Conservation (phyloP, 2,888 invertebrate genomes). For the Scaptomyza polygonia region DNA sequence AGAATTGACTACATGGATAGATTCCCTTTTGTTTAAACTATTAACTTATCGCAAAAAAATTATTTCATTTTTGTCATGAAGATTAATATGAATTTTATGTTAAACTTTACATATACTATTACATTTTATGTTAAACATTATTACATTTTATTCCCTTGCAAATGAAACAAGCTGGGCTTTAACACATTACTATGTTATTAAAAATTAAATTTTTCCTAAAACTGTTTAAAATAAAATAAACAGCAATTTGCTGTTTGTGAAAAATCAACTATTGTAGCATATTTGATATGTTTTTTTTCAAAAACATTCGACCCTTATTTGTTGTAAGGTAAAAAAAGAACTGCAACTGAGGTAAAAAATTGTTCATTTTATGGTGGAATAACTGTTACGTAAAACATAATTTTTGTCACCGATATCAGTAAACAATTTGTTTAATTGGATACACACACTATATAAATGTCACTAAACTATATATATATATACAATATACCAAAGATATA, state of each 20-base stretch:
- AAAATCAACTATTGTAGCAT: not conserved
- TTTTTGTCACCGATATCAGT: too few species aligned
- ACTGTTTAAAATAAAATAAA: not conserved
- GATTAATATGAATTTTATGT: conserved; percentile 4
- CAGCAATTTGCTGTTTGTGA: not conserved
- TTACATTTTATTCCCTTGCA: not conserved
- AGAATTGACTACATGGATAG: conserved; percentile 9
- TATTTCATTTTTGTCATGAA: not conserved
- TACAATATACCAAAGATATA: too few species aligned
- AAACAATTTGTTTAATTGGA: too few species aligned
- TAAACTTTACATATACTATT: not conserved
- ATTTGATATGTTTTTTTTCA: not conserved
- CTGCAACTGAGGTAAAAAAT: too few species aligned
- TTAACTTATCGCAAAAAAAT: not conserved
- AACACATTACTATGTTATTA: not conserved
- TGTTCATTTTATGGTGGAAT: too few species aligned
- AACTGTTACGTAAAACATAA: too few species aligned
- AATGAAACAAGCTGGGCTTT: not conserved
- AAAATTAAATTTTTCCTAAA: not conserved
- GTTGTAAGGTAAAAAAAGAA: too few species aligned
- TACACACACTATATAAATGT: too few species aligned
- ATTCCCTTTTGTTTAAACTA: conserved; percentile 6
- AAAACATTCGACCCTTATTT: not conserved
- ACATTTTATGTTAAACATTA: not conserved
- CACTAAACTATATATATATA: too few species aligned